Conservation (phyloP, 1,140 invertebrate genomes). For the Cryptotermes secundus region DNA sequence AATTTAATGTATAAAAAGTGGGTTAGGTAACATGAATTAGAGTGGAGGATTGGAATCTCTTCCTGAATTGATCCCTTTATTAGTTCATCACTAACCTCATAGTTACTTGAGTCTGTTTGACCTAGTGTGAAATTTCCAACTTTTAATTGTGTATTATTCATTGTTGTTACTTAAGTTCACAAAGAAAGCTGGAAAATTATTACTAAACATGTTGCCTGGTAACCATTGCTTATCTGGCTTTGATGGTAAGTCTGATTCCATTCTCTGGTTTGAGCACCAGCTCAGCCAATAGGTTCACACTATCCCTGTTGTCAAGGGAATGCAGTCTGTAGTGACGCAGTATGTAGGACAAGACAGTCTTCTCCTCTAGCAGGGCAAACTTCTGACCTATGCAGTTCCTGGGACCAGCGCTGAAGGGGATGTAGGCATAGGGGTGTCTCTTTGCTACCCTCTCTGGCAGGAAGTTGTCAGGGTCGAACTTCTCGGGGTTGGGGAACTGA, state of each 20-base stretch:
- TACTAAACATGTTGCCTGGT: no score
- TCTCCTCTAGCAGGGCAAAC: conserved; percentile 46
- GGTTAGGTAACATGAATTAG: no score
- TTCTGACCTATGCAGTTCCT: conserved; percentile 66
- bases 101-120: no score
- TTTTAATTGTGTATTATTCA: no score
- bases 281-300: conserved; percentile 42
- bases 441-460: conserved; percentile 52
- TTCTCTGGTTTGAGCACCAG: conserved; percentile 43
- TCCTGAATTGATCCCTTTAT: no score
- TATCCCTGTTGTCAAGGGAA: conserved; percentile 38
- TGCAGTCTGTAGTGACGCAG: conserved; percentile 22
- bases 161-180: no score
- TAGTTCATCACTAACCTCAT: no score
- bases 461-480: conserved; percentile 77
- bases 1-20: no score
- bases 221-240: no score
- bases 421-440: conserved; percentile 58
- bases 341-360: conserved; percentile 49
- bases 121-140: no score
- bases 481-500: conserved; percentile 69
- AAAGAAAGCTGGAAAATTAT: no score
- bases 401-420: conserved; percentile 73
- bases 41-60: no score
- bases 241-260: conserved; percentile 37